Base-by-base conservation (phyloP, 2,888 invertebrate species). In the Leptopilina myrica region DNA sequence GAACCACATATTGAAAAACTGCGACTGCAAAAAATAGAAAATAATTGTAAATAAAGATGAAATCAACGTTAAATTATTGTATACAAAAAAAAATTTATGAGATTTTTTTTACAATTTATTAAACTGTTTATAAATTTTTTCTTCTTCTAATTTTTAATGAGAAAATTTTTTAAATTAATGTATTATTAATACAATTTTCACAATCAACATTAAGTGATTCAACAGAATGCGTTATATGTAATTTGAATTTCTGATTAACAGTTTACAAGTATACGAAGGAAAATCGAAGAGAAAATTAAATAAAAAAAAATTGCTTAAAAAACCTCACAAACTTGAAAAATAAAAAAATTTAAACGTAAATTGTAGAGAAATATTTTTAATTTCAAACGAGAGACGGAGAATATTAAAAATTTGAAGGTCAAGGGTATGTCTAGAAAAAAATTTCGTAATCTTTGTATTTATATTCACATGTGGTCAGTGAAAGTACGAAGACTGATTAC, bases 361-460 rank as follows among this genome's bases (percentile, higher is more conserved):
- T 43, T 8, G 8, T 43, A 26, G 12, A 53, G 6, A 53, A 69
- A 69, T 53, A 69, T 12, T 56, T 73, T 53, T 33, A 56, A 33
- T 33, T 73, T 53, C 33, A 56, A 43, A 43, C 43, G 43, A 43
- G 43, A 43, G 8, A 40, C n/a, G 9, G 9, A 33, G 7, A 11
- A n/a, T 9, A 15, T 40, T 4, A 43, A 43, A 43, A 14, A 15
- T 26, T n/a, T 26, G 56, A 73, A 56, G 73, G 73, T 15, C 56
- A 56, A 73, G 73, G 40, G 56, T n/a, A 56, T 33, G 62, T 62
- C 15, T 53, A 56, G 33, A n/a, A 40, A 33, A 20, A 56, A 73
- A 56, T 73, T 53, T 73, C 73, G 73, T 56, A 73, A 73, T 73
- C 73, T 26, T 11, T n/a, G n/a, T n/a, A 33, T n/a, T 33, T 73